Conservation (phyloP, 2,113 vertebrate species). For the Psittacus erithacus region DNA sequence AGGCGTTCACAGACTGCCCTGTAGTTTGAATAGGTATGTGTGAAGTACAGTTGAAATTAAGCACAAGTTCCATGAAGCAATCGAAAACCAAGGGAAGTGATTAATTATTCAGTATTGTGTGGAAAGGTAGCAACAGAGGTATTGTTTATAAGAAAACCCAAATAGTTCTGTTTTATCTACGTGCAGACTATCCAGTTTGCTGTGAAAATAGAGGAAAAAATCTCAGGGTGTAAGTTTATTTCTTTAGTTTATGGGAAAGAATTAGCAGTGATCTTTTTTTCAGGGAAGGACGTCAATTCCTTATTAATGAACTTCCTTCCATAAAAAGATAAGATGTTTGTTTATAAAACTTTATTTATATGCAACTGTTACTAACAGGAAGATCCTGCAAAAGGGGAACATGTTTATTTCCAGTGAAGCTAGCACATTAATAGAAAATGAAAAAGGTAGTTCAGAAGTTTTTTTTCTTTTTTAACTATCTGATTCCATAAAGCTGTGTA, state of each 20-base stretch:
- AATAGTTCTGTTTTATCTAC: conserved; percentile 24
- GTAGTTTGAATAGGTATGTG: background rate
- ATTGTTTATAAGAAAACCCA: conserved; percentile 2
- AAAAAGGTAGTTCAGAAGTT: background rate
- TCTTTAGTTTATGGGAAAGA: conserved; percentile 73
- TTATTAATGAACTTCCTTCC: conserved; percentile 79
- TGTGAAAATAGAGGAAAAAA: conserved; percentile 63
- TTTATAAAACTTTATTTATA: conserved; percentile 74
- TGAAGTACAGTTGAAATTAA: background rate
- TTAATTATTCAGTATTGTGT: conserved; percentile 1
- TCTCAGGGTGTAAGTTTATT: conserved; percentile 62
- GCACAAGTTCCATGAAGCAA: background rate
- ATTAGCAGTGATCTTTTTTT: conserved; percentile 48
- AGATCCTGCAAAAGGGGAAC: conserved; percentile 50
- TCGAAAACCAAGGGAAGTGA: background rate
- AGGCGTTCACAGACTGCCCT: background rate
- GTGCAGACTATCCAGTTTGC: conserved; percentile 26
- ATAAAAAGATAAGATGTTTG: conserved; percentile 80
- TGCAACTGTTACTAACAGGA: conserved; percentile 72
- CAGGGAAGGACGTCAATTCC: conserved; percentile 76
- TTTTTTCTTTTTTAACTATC: background rate
- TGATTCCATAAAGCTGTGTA: background rate
- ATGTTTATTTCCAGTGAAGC: conserved; percentile 56
- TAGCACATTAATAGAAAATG: conserved; percentile 26
- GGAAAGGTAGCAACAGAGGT: conserved; percentile 29